phyloP scores from a whole-genome alignment of 2,113 vertebrate species.

The Ploceus nigricollis region DNA sequence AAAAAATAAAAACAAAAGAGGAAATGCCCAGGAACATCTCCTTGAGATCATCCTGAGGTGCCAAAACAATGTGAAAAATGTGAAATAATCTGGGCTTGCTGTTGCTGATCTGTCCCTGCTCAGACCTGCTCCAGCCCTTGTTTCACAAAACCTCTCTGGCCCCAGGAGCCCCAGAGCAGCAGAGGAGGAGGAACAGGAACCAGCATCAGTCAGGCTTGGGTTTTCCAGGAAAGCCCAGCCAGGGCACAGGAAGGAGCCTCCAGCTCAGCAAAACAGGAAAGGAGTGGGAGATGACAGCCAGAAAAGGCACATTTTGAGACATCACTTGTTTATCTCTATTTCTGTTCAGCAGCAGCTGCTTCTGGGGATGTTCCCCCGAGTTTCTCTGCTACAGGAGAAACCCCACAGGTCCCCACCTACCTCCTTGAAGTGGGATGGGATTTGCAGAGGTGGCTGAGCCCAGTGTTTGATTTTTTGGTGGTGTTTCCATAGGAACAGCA shows the following conservation, averaged over 20 bases:
- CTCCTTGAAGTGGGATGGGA: slow-evolving; percentile 67
- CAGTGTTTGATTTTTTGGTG: slow-evolving; percentile 50
- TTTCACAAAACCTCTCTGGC: background rate
- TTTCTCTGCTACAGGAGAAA: accelerated
- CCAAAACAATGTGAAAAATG: background rate
- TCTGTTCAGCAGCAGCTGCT: background rate
- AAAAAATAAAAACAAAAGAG: background rate
- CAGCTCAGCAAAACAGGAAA: background rate
- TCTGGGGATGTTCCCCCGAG: background rate
- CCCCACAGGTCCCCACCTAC: background rate
- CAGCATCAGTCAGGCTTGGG: accelerated
- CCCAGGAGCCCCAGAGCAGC: background rate
- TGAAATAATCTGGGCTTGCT: accelerated
- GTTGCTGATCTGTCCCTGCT: background rate
- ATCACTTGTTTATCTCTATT: accelerated
- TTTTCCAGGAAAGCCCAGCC: background rate
- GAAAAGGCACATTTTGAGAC: background rate
- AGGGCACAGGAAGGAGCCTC: too few relatives aligned
- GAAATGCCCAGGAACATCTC: background rate
- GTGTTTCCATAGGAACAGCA: slow-evolving; percentile 14
- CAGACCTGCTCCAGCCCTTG: accelerated
- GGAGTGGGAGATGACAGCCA: background rate
- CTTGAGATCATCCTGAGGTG: background rate
- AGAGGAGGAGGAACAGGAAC: background rate
- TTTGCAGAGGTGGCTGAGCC: slow-evolving; percentile 44